Base-by-base conservation (phyloP, 2,888 invertebrate genomes). In the Ectemnius cavifrons region DNA sequence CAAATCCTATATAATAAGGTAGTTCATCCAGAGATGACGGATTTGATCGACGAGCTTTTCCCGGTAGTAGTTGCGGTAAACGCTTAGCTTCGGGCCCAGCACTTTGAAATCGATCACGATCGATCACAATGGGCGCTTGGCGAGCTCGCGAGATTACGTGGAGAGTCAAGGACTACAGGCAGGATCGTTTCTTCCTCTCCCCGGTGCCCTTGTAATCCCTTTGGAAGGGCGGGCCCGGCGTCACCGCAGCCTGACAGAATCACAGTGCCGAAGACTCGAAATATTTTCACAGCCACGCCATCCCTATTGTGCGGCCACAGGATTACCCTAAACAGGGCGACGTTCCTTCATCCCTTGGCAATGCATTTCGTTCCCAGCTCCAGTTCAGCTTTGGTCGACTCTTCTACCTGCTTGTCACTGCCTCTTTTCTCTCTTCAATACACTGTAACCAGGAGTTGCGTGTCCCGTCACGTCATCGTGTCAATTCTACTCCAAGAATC, bases 221-320 rank as follows among this genome's bases (percentile, higher is more conserved):
- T 61, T 66, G 75, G 79, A 79, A 78, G 72, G 75, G 71, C 76
- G 70, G 69, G 67, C 65, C 75, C 63, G 60, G 75, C 58, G 66
- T 37, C 61, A 62, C 58, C 47, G 49, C 59, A 18, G 18, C 27
- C 52, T 23, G 58, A 60, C 71, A 62, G 63, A 27, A 57, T 61
- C 67, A 80, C 77, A 80, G 74, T 16, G 78, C 73, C 56, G 18
- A 69, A 77, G 83, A 82, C 82, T 84, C 85, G 80, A 89, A 89
- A 89, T 89, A 88, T 89, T 89, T 89, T 88, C 86, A 88, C 87
- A 87, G 86, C 84, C 84, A 88, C 86, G 86, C 83, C 84, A 84
- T 80, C 60, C 78, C 63, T 57, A 70, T 75, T 73, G 78, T 78
- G 59, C n/a, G 45, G 14, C 58, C 46, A 47, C 14, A 37, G 79